Evolutionary conservation across 2,113 vertebrate genomes (phyloP).

Genomic region (Ornithorhynchus anatinus): DNA sequence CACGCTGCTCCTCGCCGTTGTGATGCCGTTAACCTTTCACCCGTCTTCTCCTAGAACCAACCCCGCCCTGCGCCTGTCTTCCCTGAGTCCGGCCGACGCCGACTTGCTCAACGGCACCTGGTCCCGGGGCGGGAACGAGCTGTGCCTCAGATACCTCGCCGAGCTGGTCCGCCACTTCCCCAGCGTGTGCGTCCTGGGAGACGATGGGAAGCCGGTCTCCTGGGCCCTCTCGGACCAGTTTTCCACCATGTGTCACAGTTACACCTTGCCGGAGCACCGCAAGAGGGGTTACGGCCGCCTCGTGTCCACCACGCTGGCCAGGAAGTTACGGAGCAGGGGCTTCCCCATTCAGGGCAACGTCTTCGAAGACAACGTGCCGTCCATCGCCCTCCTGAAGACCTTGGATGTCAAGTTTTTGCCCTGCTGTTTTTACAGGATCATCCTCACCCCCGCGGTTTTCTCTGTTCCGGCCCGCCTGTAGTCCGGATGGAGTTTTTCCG

Average conservation of each 20-base stretch:
- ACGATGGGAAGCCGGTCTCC: constrained; percentile 44
- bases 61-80: constrained; percentile 22
- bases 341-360: constrained; percentile 60
- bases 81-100: constrained; percentile 52
- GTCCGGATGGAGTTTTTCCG: no score
- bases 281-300: constrained; percentile 51
- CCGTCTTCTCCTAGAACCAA: constrained; percentile 22
- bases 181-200: constrained; percentile 62
- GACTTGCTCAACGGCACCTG: constrained; percentile 53
- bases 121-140: constrained; percentile 48
- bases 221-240: constrained; percentile 68
- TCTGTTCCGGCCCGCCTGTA: constrained; percentile 1
- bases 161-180: constrained; percentile 64
- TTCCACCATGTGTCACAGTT: constrained; percentile 61
- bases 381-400: constrained; percentile 26
- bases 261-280: constrained; percentile 55
- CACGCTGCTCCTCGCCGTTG: no score
- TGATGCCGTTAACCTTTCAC: no score
- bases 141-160: constrained; percentile 45
- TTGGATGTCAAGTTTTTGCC: constrained; percentile 29
- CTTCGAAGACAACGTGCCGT: constrained; percentile 22
- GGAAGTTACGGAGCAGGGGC: constrained; percentile 47
- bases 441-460: constrained; percentile 42
- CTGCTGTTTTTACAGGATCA: constrained; percentile 48
- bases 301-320: constrained; percentile 28